Evolutionary conservation across 92 coral and sea anemone species (phyloP).

Genomic region (Heteractis magnifica): DNA sequence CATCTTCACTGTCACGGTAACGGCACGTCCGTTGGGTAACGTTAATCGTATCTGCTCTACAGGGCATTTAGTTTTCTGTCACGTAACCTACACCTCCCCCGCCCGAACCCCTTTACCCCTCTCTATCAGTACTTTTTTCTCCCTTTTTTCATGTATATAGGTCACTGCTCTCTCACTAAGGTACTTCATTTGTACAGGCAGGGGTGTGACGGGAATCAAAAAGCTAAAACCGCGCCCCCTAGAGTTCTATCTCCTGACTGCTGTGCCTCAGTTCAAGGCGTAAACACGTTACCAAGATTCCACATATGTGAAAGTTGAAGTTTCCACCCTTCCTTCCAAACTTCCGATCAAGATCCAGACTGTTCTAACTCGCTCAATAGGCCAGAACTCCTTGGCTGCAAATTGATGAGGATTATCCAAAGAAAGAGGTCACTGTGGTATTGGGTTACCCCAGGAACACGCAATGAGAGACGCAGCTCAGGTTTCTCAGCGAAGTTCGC

Average conservation of each 20-base stretch:
- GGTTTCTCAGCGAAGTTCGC: neutral
- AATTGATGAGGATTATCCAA: neutral
- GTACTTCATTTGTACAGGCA: too few relatives aligned
- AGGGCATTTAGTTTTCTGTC: neutral
- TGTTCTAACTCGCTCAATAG: neutral
- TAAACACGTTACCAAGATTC: neutral
- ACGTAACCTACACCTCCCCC: neutral
- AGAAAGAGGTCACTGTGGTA: neutral
- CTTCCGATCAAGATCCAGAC: neutral
- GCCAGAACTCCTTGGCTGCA: neutral
- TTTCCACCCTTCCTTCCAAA: neutral
- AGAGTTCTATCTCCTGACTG: neutral
- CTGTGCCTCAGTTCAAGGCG: neutral
- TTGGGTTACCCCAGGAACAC: neutral
- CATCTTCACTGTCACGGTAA: neutral
- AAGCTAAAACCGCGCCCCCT: too few relatives aligned
- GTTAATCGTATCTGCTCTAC: neutral
- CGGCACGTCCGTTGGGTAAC: neutral
- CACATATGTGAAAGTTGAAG: neutral
- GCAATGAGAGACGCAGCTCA: neutral
- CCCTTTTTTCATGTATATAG: too few relatives aligned
- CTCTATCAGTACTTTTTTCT: neutral
- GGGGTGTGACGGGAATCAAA: too few relatives aligned
- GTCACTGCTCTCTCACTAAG: too few relatives aligned
- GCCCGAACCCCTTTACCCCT: neutral